These are phyloP conservation scores for Molossus alvarezi DNA, from an alignment of 2,797 vertebrate species.

Conservation along the genomic window DNA sequence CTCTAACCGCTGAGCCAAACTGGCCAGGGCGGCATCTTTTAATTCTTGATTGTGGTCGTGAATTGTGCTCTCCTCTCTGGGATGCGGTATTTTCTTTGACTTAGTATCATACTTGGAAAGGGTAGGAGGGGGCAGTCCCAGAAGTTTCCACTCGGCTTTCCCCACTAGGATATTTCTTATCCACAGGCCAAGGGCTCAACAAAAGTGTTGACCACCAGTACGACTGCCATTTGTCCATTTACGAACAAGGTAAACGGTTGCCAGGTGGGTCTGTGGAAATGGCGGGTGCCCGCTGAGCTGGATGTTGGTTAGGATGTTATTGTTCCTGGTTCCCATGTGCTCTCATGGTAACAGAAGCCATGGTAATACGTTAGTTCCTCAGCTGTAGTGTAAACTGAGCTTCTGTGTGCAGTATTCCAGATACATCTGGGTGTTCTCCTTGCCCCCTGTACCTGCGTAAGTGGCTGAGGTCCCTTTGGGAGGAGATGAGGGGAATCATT, in stretches of 20 bases:
- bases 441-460: neutral
- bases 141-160: neutral
- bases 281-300: too few relatives aligned
- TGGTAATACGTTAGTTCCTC: neutral
- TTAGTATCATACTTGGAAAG: neutral
- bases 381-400: neutral
- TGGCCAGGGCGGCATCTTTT: neutral
- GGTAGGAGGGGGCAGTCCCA: neutral
- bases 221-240: neutral
- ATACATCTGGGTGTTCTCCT: neutral
- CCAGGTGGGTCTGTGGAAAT: neutral
- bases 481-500: neutral
- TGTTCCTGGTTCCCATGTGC: neutral
- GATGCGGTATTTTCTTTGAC: neutral
- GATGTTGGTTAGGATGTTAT: neutral
- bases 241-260: neutral
- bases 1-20: too few relatives aligned
- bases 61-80: neutral
- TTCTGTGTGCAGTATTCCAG: too few relatives aligned
- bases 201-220: neutral
- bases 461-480: neutral
- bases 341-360: neutral
- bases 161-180: neutral
- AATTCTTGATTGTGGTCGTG: neutral
- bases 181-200: neutral